Percentiles rank a stretch among this genome's conserved stretches.
Conservation (phyloP, 2,888 invertebrate species). For the Drosophila mimica region DNA sequence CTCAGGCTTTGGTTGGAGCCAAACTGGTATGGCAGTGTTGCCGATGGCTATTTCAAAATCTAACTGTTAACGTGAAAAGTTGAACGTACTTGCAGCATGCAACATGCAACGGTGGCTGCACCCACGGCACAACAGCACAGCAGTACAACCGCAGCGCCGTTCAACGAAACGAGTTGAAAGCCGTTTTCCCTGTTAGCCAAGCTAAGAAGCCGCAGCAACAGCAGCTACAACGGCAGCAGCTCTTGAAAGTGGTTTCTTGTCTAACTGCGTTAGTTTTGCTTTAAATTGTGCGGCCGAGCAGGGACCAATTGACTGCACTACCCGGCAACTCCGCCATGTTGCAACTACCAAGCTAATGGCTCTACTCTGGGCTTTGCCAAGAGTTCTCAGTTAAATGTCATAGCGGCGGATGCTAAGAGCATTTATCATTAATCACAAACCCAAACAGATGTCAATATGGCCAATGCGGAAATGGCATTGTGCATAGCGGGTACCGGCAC, state of each 20-base stretch:
- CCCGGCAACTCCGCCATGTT: slow-evolving; percentile 7
- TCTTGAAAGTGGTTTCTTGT: slow-evolving; percentile 80
- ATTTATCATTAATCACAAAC: slow-evolving; percentile 79
- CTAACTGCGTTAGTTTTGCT: slow-evolving; percentile 80
- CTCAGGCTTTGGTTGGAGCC: slow-evolving; percentile 57
- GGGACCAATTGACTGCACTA: slow-evolving; percentile 35
- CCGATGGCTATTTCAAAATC: slow-evolving; percentile 80
- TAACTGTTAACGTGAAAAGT: slow-evolving; percentile 81
- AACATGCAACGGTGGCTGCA: slow-evolving; percentile 73
- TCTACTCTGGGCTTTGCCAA: slow-evolving; percentile 33
- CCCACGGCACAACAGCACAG: slow-evolving; percentile 70
- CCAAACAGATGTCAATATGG: slow-evolving; percentile 73
- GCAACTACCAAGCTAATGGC: slow-evolving; percentile 57
- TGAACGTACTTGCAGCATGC: slow-evolving; percentile 78
- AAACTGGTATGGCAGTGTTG: slow-evolving; percentile 70
- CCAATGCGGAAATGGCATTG: slow-evolving; percentile 64
- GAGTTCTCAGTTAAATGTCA: slow-evolving; percentile 64
- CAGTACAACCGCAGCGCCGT: slow-evolving; percentile 31
- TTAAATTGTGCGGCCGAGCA: slow-evolving; percentile 73
- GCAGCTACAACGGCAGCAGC: slow-evolving; percentile 32
- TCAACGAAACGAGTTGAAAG: slow-evolving; percentile 74
- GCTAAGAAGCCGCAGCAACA: slow-evolving; percentile 26
- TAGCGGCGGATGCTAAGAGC: slow-evolving; percentile 73
- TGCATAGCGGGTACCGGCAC: slow-evolving; percentile 31
- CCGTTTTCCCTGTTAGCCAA: slow-evolving; percentile 79